Base-by-base conservation (phyloP, 1,140 invertebrate species). In the Drosophila mayri region DNA sequence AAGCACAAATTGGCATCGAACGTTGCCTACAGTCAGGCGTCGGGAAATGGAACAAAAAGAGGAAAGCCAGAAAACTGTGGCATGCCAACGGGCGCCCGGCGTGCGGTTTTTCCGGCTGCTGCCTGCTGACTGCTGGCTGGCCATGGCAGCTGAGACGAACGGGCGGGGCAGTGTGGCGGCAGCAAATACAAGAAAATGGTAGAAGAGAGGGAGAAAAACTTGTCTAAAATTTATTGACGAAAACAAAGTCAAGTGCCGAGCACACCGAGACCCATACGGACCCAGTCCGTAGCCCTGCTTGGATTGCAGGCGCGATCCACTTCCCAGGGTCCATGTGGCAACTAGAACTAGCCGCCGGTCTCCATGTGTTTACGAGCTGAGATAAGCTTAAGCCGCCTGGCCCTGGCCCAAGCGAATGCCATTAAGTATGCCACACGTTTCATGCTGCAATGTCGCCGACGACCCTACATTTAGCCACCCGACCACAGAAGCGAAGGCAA, bases 211-310 rank as follows among this genome's bases (percentile, higher is more conserved):
- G 18, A 32, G 40, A 63, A 73, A 67, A 83, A 72, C 71, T 84
- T 76, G 76, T 79, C 72, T 67, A 35, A 85, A 85, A 85, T 85
- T 85, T 85, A 85, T 85, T 81, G 81, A 85, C 81, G 81, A 85
- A 85, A 85, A 85, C 81, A 85, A 85, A 85, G 81, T 85, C 81
- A 85, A 85, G 81, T 77, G 81, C 63, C 68, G 74, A 81, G 67
- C 63, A 70, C 60, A 70, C 60, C 72, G 60, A 79, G 38, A 16
- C 32, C 32, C 32, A 10, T 35, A 44, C 25, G 16, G 38, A 58
- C 25, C 25, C 7, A 30, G 28, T 28, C 25, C 5, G 25, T 18
- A 44, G 38, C 38, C 55, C 55, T 43, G 25, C 75, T 52, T 65
- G 77, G 81, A 85, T 85, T 85, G 81, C 81, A 78, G 61, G 63